These are phyloP conservation scores for Ectropis crepuscularia DNA, from an alignment of 2,888 invertebrate genomes.

Conservation along the genomic window DNA sequence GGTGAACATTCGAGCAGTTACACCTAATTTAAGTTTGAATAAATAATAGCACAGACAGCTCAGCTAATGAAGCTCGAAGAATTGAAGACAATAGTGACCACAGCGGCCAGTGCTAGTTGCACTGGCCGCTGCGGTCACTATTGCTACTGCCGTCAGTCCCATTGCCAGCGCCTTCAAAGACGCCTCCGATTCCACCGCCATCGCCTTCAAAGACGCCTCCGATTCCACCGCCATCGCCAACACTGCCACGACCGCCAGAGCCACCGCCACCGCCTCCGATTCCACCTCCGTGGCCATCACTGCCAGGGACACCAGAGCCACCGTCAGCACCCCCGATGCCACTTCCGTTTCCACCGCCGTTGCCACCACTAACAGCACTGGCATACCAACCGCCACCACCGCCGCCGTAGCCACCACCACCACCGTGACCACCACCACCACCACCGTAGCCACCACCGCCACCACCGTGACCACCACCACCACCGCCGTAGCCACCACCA, in stretches of 20 bases:
- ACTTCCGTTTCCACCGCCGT: too few species aligned
- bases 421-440: constrained; percentile 37
- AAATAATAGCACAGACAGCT: too few species aligned
- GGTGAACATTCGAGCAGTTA: too few species aligned
- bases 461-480: constrained; percentile 51
- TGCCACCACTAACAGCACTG: too few species aligned
- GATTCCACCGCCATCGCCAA: not conserved
- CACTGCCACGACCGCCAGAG: constrained; percentile 36
- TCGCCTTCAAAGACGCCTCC: not conserved
- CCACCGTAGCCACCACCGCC: constrained; percentile 33
- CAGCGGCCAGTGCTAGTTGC: constrained; percentile 40
- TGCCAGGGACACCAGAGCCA: constrained; percentile 38
- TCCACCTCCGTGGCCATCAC: not conserved
- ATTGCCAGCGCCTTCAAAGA: too few species aligned
- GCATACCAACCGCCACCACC: too few species aligned
- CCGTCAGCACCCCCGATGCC: too few species aligned
- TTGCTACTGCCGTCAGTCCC: too few species aligned
- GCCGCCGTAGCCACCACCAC: constrained; percentile 53
- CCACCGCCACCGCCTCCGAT: constrained; percentile 28
- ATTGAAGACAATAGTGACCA: too few species aligned
- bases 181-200: constrained; percentile 41
- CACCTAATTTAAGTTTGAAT: too few species aligned
- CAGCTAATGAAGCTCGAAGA: too few species aligned
- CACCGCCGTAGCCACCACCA: constrained; percentile 40
- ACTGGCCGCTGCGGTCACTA: not conserved